phyloP scores from a whole-genome alignment of 2,113 vertebrate species.

The Anarhynchus alexandrinus region DNA sequence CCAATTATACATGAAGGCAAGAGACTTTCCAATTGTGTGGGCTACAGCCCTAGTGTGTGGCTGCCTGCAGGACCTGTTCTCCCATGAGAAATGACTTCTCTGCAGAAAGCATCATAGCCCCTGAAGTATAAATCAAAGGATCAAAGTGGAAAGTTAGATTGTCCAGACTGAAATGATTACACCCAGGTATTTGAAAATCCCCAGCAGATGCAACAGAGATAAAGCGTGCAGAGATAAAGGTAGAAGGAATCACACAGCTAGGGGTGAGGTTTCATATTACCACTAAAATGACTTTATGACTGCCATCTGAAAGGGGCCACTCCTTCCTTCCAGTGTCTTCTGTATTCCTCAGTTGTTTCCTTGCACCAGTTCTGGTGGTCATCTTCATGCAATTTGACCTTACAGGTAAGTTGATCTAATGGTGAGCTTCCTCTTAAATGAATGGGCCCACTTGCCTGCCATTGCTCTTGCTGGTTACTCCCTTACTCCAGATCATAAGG shows the following conservation, averaged over 20 bases:
- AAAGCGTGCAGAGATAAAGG: not conserved
- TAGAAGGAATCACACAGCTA: not conserved
- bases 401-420: not conserved
- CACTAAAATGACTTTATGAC: not conserved
- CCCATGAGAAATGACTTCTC: not conserved
- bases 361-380: not conserved
- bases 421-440: not conserved
- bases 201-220: not conserved
- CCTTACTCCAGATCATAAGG: not conserved
- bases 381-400: not conserved
- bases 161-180: not conserved
- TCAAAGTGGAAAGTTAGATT: not conserved
- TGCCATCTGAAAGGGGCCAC: not conserved
- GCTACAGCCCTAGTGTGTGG: not conserved
- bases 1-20: not conserved
- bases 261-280: not conserved
- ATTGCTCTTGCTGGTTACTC: not conserved
- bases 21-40: not conserved
- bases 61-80: not conserved
- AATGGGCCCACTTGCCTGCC: not conserved
- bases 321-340: not conserved
- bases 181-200: not conserved
- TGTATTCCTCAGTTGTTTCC: not conserved
- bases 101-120: not conserved
- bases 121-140: not conserved